Evolutionary conservation across 1,140 invertebrate species (phyloP), one percentile per base, ranked within the genome.

Genomic region (Drosophila tani): DNA sequence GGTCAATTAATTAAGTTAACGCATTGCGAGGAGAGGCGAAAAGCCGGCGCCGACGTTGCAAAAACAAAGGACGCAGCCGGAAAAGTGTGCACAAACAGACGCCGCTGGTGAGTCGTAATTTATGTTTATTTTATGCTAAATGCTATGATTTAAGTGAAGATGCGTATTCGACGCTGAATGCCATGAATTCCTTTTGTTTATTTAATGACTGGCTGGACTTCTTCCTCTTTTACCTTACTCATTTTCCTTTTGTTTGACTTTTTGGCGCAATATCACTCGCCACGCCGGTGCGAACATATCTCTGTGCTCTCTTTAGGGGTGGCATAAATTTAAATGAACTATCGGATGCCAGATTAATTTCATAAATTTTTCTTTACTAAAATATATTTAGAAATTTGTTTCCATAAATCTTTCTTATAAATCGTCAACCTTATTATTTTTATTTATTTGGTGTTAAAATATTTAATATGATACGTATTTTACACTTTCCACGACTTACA

Each of bases 201-300:
- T 29, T 41, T 19, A 35, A 43, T 60, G 64, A 56, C 38, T 45
- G 24, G 19, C 21, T 43, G 38, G 11, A 4, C 32, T 53, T 70
- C 50, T 41, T 12, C 64, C 38, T 58, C 19, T 57, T 38, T 12
- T 38, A 9, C 21, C 38, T 60, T 59, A 24, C 29, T 21, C 60
- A 35, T 58, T 65, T 70, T 60, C 40, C 46, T 59, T 75, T 75
- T 70, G 82, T 79, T 81, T 86, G 65, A 81, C 79, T 77, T 85
- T 85, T 85, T 85, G 82, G 82, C 82, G 82, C 82, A 85, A 85
- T 73, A 71, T 43, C 40, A 45, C 38, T 73, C 35, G 53, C 70
- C 70, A 74, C 55, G 58, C 70, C 70, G 70, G 70, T 73, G 27
- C 29, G 27, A 15, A 15, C 9, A 27, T 49, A 58, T 19, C 32